Percentiles rank a stretch among this genome's conserved stretches.
Conservation (phyloP, 2,888 invertebrate genomes). For the Mesoligia furuncula region DNA sequence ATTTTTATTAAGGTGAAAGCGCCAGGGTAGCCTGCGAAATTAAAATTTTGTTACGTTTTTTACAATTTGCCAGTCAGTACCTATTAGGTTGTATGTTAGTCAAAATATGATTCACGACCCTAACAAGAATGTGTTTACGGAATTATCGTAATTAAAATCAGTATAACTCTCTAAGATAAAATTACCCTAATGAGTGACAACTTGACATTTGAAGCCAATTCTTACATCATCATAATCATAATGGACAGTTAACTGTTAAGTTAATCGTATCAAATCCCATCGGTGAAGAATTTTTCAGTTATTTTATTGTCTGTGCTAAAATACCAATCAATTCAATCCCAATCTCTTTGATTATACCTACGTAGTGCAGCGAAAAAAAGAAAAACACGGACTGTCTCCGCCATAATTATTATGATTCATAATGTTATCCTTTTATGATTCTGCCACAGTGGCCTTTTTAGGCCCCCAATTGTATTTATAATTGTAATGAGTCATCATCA, state of each 20-base stretch:
- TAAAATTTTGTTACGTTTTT: not conserved
- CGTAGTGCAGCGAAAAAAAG: too few relatives aligned
- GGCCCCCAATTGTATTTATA: not conserved
- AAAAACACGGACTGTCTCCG: too few relatives aligned
- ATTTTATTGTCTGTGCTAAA: too few relatives aligned
- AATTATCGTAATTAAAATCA: not conserved
- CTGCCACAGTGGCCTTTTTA: too few relatives aligned
- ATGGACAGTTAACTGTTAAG: too few relatives aligned
- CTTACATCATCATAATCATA: not conserved
- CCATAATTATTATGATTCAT: too few relatives aligned
- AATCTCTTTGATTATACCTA: too few relatives aligned
- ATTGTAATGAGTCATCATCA: not conserved
- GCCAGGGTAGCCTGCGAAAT: not conserved
- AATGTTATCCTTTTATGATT: too few relatives aligned
- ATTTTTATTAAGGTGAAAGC: not conserved
- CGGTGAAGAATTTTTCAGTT: too few relatives aligned
- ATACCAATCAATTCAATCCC: too few relatives aligned
- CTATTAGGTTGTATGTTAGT: not conserved
- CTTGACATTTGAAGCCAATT: not conserved
- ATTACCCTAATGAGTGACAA: not conserved
- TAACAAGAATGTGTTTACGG: not conserved
- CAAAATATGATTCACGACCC: not conserved
- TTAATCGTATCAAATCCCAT: too few relatives aligned
- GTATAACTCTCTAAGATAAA: not conserved
- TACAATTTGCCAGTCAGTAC: not conserved